A percentile compares a stretch with the other conserved stretches of the same genome.
phyloP scores from a whole-genome alignment of 2,888 invertebrate genomes.

The Coelinius sp. region DNA sequence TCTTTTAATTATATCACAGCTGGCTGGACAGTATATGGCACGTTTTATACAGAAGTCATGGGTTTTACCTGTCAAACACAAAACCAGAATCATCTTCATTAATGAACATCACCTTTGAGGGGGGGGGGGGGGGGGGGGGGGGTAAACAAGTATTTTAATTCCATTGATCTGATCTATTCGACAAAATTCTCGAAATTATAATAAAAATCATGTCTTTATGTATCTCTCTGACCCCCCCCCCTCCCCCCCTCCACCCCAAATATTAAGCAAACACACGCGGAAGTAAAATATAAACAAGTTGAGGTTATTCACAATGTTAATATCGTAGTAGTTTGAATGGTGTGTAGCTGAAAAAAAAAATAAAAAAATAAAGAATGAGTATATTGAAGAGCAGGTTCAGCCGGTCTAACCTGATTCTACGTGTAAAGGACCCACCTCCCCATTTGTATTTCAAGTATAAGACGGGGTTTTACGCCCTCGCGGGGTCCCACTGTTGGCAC shows the following conservation, averaged over 20 bases:
- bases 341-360: conserved; percentile 53
- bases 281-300: conserved; percentile 34
- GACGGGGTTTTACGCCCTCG: conserved; percentile 66
- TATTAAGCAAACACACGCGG: conserved; percentile 28
- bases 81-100: conserved; percentile 25
- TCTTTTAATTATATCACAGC: conserved; percentile 23
- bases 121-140: background rate
- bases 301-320: conserved; percentile 27
- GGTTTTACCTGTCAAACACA: conserved; percentile 26
- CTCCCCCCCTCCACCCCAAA: background rate
- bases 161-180: conserved; percentile 20
- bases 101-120: background rate
- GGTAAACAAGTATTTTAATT: conserved; percentile 8
- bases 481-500: conserved; percentile 48
- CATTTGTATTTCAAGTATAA: conserved; percentile 70
- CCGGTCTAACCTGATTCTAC: conserved; percentile 71
- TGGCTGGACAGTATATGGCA: conserved; percentile 30
- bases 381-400: conserved; percentile 70
- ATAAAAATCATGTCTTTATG: too few species aligned
- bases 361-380: too few species aligned
- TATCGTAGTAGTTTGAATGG: conserved; percentile 43
- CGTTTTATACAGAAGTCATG: conserved; percentile 11
- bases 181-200: too few species aligned
- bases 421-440: conserved; percentile 69
- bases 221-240: too few species aligned